phyloP scores from a whole-genome alignment of 1,140 invertebrate genomes.

The Latrodectus geometricus region DNA sequence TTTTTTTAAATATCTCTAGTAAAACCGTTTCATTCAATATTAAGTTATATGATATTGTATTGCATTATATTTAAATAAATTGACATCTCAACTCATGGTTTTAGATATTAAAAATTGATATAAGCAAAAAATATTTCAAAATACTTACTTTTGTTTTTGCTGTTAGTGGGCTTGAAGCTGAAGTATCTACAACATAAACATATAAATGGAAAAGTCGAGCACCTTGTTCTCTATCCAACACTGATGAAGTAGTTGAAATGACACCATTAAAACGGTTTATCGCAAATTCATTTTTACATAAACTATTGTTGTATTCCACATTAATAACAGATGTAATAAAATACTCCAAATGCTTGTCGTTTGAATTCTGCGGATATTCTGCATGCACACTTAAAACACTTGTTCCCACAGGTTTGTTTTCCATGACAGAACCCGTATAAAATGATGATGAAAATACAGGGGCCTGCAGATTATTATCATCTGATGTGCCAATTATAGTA shows the following conservation, averaged over 20 bases:
- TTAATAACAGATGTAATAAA: conserved; percentile 87
- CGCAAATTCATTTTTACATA: conserved; percentile 77
- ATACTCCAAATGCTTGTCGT: conserved; percentile 75
- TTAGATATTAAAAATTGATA: background rate
- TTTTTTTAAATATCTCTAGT: background rate
- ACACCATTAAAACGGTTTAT: conserved; percentile 90
- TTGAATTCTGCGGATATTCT: conserved; percentile 71
- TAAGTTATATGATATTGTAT: background rate
- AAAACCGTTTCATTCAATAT: background rate
- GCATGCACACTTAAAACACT: conserved; percentile 84
- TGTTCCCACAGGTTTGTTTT: conserved; percentile 88
- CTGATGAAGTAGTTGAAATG: conserved; percentile 85
- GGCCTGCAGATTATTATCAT: conserved; percentile 70
- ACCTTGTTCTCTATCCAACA: conserved; percentile 87
- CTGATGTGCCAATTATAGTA: conserved; percentile 78
- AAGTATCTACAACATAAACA: conserved; percentile 82
- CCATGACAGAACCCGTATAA: conserved; percentile 78
- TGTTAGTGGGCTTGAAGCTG: conserved; percentile 75
- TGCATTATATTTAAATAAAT: background rate
- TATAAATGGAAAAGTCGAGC: conserved; percentile 82
- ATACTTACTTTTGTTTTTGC: conserved; percentile 77
- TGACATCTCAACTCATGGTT: background rate
- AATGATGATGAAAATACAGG: conserved; percentile 70
- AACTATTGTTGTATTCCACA: conserved; percentile 79
- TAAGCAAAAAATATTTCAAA: background rate